phyloP scores from a whole-genome alignment of 2,888 invertebrate species.

The Apeira syringaria region DNA sequence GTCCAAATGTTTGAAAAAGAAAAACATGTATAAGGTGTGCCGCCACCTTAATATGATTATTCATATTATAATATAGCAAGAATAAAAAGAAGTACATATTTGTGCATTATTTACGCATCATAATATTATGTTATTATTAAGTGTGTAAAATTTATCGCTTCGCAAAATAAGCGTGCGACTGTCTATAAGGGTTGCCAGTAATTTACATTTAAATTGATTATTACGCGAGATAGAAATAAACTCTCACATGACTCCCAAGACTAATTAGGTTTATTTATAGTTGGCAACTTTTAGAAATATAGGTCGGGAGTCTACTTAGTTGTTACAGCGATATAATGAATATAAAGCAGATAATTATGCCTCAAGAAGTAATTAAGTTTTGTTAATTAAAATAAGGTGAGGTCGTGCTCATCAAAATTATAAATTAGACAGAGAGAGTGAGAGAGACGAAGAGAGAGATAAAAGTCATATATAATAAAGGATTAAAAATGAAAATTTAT shows the following conservation, averaged over 20 bases:
- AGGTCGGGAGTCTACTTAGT: conserved; percentile 15
- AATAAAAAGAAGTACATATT: too few relatives aligned
- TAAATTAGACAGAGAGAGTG: too few relatives aligned
- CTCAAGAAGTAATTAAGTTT: background rate
- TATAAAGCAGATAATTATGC: conserved; percentile 9
- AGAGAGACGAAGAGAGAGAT: too few relatives aligned
- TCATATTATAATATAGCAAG: too few relatives aligned
- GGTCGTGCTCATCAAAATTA: too few relatives aligned
- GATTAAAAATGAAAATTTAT: too few relatives aligned
- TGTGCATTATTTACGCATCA: too few relatives aligned
- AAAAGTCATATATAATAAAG: too few relatives aligned
- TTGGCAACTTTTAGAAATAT: conserved; percentile 30
- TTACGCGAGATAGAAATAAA: conserved; percentile 41
- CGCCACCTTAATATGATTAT: too few relatives aligned
- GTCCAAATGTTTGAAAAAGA: too few relatives aligned
- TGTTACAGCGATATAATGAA: conserved; percentile 17
- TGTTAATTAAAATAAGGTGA: background rate
- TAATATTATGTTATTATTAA: too few relatives aligned
- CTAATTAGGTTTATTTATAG: conserved; percentile 36
- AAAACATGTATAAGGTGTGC: too few relatives aligned
- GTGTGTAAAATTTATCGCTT: conserved; percentile 30
- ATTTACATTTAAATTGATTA: conserved; percentile 61
- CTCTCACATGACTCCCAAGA: conserved; percentile 35
- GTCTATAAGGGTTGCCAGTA: conserved; percentile 40
- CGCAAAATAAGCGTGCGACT: conserved; percentile 49